Conservation (phyloP, 2,113 vertebrate species). For the Engraulis encrasicolus region DNA sequence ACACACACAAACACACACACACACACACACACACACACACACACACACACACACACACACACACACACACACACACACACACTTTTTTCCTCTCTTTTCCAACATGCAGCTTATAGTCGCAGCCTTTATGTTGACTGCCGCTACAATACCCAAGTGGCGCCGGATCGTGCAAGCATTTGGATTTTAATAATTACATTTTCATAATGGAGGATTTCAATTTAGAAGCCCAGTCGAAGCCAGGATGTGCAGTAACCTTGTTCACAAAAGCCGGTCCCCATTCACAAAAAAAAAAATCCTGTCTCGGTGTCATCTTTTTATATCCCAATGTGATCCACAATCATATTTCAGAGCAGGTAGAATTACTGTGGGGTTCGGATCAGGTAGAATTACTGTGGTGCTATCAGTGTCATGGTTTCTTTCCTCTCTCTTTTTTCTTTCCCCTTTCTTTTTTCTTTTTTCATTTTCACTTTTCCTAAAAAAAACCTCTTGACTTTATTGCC, state of each 20-base stretch:
- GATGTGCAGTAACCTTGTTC: conserved; percentile 3
- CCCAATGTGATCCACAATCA: background rate
- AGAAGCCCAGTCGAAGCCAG: background rate
- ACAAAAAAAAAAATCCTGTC: background rate
- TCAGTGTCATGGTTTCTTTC: too few relatives aligned
- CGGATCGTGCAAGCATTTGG: background rate
- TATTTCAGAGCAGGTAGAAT: background rate
- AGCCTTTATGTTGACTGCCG: background rate
- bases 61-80: background rate
- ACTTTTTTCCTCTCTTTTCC: background rate
- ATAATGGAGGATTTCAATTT: conserved; percentile 7
- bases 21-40: background rate
- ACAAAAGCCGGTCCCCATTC: background rate
- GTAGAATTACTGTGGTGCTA: background rate
- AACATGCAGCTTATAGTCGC: background rate
- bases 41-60: background rate
- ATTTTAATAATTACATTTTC: conserved; percentile 10
- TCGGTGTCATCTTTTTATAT: background rate
- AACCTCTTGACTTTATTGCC: too few relatives aligned
- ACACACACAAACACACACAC: background rate
- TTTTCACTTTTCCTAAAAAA: too few relatives aligned
- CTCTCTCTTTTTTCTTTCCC: too few relatives aligned
- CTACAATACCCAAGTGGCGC: background rate
- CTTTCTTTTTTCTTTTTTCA: too few relatives aligned
- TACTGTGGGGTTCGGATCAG: background rate